Conservation (phyloP, 2,113 vertebrate species). For the Heterocephalus glaber region DNA sequence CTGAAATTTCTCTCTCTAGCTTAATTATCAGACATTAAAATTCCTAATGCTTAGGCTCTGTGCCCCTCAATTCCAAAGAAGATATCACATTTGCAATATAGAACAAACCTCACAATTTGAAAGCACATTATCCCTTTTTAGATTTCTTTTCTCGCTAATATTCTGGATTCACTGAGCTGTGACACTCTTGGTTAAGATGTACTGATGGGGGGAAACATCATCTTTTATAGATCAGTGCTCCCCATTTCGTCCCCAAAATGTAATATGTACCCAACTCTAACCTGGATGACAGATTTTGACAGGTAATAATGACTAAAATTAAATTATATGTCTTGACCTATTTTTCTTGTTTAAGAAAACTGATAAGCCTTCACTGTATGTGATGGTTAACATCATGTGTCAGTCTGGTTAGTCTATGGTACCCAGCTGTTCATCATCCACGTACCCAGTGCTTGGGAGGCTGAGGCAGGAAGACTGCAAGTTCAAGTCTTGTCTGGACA, state of each 20-base stretch:
- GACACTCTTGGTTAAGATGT: neutral
- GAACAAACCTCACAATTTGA: neutral
- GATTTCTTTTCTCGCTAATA: neutral
- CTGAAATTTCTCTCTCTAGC: constrained; percentile 39
- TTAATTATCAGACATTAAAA: constrained; percentile 40
- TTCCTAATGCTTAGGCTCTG: neutral
- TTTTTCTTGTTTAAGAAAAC: constrained; percentile 43
- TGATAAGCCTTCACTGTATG: neutral
- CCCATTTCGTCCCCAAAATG: neutral
- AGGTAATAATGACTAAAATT: constrained; percentile 19
- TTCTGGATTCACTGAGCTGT: neutral
- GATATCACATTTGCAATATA: neutral
- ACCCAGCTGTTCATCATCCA: neutral
- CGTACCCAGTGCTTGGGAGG: neutral
- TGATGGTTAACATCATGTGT: neutral
- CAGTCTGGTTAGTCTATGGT: neutral
- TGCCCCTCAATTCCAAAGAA: constrained; percentile 26
- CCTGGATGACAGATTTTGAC: neutral
- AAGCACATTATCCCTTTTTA: neutral
- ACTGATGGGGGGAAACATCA: neutral
- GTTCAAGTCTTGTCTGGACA: neutral
- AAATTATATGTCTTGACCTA: constrained; percentile 13
- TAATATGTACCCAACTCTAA: neutral
- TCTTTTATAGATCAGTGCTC: neutral
- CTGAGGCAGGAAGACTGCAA: neutral